Base-by-base conservation (phyloP, 2,888 invertebrate genomes). In the Epirrita christyi region DNA sequence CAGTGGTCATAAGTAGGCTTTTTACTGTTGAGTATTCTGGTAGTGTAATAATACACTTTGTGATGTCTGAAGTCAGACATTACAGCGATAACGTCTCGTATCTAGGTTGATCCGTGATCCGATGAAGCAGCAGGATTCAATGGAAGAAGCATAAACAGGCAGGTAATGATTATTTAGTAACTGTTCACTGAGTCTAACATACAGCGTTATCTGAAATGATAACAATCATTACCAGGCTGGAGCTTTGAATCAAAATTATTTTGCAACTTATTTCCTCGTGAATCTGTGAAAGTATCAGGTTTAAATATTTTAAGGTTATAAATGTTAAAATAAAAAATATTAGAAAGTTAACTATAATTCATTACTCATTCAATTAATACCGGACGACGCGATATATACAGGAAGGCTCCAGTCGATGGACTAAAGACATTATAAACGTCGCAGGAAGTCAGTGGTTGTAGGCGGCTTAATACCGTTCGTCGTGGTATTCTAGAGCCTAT, bases 1-100 rank as follows among this genome's bases (percentile, higher is more conserved):
- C 78, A 78, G 73, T 76, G 66, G 76, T 78, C 77, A 77, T 81
- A 82, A 78, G 72, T 77, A 71, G 65, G 68, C 71, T 73, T 75
- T 78, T 77, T 80, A 76, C 61, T 71, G 73, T 66, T 73, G 71
- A 76, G 73, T 73, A 72, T 71, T 64, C 64, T 64, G 57, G 66
- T 71, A 64, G 52, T 61, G 54, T 62, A 76, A 75, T 76, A 71
- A 72, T 68, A 74, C 62, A 68, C 58, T 63, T 59, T 63, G 68
- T 66, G 64, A 63, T 72, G 69, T 73, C 70, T 65, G 64, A 70
- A 73, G 64, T 61, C 62, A 54, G 67, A 70, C 65, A 63, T 73
- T 70, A 58, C 58, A 55, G 44, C 55, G 63, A 61, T 75, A 75
- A 75, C 69, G 56, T 44, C 74, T 75, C 68, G 65, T 55, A 68